phyloP scores from a whole-genome alignment of 2,113 vertebrate genomes.

The Polypterus bichir region DNA sequence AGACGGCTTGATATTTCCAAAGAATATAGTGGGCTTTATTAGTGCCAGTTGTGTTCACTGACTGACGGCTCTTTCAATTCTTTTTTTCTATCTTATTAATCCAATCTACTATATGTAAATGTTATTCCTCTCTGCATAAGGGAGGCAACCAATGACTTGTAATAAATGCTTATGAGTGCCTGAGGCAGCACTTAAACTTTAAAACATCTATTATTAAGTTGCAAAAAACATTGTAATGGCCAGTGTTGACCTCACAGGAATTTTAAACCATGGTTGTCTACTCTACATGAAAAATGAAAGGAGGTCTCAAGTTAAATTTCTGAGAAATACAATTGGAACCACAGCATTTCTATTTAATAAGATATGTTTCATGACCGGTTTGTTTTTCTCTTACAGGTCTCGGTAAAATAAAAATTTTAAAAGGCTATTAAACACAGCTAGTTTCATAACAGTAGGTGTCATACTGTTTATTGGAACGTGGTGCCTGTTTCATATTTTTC shows the following conservation, averaged over 20 bases:
- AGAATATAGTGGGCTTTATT: slow-evolving; percentile 78
- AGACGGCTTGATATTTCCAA: slow-evolving; percentile 76
- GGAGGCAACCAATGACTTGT: slow-evolving; percentile 76
- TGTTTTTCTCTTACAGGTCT: slow-evolving; percentile 69
- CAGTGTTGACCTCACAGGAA: slow-evolving; percentile 79
- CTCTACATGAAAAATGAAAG: slow-evolving; percentile 60
- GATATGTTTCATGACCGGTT: slow-evolving; percentile 73
- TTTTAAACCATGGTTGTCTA: slow-evolving; percentile 72
- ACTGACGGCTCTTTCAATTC: slow-evolving; percentile 66
- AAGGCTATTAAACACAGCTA: slow-evolving; percentile 82
- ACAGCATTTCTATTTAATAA: slow-evolving; percentile 77
- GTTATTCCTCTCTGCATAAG: slow-evolving; percentile 73
- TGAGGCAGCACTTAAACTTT: slow-evolving; percentile 97
- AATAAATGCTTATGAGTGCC: slow-evolving; percentile 89
- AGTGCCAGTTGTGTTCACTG: slow-evolving; percentile 58
- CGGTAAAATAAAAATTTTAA: slow-evolving; percentile 80
- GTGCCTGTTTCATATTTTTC: slow-evolving; percentile 69
- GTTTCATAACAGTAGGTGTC: slow-evolving; percentile 72
- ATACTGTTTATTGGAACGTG: slow-evolving; percentile 61
- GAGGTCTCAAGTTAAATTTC: slow-evolving; percentile 67
- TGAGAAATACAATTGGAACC: slow-evolving; percentile 70
- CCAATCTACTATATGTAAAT: slow-evolving; percentile 80
- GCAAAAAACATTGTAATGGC: slow-evolving; percentile 73
- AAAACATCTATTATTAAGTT: slow-evolving; percentile 98
- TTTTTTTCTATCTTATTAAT: slow-evolving; percentile 67